Evolutionary conservation across 2,797 vertebrate genomes (phyloP).

Genomic region (Enteromius argenteus): DNA sequence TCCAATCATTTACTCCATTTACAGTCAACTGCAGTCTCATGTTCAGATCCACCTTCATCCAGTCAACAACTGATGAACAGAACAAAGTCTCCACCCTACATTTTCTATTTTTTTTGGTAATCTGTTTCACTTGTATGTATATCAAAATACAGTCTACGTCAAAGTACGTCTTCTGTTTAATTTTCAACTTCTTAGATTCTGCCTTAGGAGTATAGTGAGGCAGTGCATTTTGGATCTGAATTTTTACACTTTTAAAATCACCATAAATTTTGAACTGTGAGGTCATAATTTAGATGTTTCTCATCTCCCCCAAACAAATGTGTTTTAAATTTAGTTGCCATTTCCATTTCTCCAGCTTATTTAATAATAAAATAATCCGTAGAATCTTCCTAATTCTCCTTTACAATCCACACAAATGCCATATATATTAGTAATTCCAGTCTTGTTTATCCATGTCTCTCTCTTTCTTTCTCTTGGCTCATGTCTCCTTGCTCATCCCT

Average conservation of each 20-base stretch:
- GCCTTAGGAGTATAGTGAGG: no score
- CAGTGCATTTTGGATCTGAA: not conserved
- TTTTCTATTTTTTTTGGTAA: not conserved
- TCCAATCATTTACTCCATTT: not conserved
- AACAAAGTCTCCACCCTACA: not conserved
- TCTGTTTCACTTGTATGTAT: not conserved
- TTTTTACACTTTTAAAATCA: not conserved
- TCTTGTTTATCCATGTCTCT: conserved; percentile 60
- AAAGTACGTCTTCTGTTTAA: no score
- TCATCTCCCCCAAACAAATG: not conserved
- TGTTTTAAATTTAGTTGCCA: not conserved
- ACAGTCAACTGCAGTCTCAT: not conserved
- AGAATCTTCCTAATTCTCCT: conserved; percentile 18
- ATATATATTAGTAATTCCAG: conserved; percentile 59
- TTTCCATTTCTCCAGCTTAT: conserved; percentile 5
- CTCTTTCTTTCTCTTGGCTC: conserved; percentile 44
- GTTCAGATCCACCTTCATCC: not conserved
- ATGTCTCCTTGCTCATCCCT: conserved; percentile 61
- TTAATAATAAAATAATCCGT: not conserved
- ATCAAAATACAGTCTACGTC: no score
- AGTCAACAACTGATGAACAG: not conserved
- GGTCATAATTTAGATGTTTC: not conserved
- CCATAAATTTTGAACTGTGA: not conserved
- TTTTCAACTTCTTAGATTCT: no score
- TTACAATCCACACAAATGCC: conserved; percentile 34